Evolutionary conservation across 2,888 invertebrate species (phyloP).

Genomic region (Drosophila prostipennis): DNA sequence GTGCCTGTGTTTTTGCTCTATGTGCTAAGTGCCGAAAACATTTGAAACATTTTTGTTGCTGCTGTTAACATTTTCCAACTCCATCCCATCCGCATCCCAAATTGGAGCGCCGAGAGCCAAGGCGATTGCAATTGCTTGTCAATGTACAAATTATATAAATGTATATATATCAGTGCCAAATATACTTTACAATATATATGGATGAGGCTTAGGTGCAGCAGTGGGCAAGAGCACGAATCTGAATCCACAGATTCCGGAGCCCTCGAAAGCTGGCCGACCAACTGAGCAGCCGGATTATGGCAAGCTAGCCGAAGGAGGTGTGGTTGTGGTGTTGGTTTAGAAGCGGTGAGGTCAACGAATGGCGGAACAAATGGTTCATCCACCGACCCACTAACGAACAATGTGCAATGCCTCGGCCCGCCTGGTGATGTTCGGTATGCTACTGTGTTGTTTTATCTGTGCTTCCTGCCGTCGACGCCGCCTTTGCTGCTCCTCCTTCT

Average conservation of each 20-base stretch:
- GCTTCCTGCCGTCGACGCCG: conserved; percentile 10
- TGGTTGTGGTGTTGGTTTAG: not conserved
- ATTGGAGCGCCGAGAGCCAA: conserved; percentile 14
- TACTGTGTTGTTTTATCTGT: conserved; percentile 14
- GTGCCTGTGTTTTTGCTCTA: conserved; percentile 53
- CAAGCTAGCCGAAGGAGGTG: conserved; percentile 8
- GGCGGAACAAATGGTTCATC: not conserved
- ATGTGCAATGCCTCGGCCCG: conserved; percentile 40
- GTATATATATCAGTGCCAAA: conserved; percentile 35
- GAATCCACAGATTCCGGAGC: not conserved
- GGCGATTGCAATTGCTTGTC: conserved; percentile 32
- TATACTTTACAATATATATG: conserved; percentile 28
- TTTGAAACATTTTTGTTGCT: conserved; percentile 61
- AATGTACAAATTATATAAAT: conserved; percentile 44
- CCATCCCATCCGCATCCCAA: conserved; percentile 11
- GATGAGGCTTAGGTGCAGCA: not conserved
- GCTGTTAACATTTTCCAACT: conserved; percentile 50
- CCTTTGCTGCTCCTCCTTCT: conserved; percentile 8
- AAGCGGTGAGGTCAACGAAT: not conserved
- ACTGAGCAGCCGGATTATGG: conserved; percentile 1
- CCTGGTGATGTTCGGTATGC: conserved; percentile 20
- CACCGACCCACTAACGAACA: conserved; percentile 26
- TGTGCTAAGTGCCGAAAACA: conserved; percentile 65
- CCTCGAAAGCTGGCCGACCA: too few species aligned
- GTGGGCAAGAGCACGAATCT: not conserved